Evolutionary conservation across 1,140 invertebrate genomes (phyloP).

Genomic region (Bombus terrestris): DNA sequence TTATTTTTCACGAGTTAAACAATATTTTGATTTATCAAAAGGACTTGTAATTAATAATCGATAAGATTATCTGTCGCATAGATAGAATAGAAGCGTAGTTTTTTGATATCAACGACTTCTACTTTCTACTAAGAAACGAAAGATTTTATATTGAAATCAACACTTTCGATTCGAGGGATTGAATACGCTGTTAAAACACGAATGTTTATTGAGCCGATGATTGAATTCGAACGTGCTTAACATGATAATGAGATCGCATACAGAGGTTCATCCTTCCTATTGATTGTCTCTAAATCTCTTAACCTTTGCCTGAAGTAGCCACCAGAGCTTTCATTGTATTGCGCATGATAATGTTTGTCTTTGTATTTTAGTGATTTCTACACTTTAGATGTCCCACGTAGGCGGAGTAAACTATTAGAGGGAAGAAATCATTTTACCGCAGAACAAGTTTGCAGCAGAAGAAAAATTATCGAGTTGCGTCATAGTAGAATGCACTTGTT

Average conservation of each 20-base stretch:
- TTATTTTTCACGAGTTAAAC: background rate
- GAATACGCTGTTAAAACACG: background rate
- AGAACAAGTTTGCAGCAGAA: background rate
- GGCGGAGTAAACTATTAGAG: background rate
- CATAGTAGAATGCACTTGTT: background rate
- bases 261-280: background rate
- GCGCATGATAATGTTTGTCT: background rate
- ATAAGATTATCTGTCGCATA: background rate
- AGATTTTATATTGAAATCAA: too few species aligned
- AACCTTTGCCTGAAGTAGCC: background rate
- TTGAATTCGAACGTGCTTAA: constrained; percentile 2
- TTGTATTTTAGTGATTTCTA: background rate
- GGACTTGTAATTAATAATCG: background rate
- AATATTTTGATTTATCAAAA: background rate
- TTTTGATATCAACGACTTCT: background rate
- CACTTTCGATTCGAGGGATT: background rate
- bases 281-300: background rate
- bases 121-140: background rate
- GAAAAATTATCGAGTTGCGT: background rate
- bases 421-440: background rate
- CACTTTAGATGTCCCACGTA: too few species aligned
- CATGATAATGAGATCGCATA: constrained; percentile 8
- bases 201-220: background rate
- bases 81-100: background rate
- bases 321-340: background rate